phyloP scores from a whole-genome alignment of 2,797 vertebrate species.

The Spheniscus humboldti region DNA sequence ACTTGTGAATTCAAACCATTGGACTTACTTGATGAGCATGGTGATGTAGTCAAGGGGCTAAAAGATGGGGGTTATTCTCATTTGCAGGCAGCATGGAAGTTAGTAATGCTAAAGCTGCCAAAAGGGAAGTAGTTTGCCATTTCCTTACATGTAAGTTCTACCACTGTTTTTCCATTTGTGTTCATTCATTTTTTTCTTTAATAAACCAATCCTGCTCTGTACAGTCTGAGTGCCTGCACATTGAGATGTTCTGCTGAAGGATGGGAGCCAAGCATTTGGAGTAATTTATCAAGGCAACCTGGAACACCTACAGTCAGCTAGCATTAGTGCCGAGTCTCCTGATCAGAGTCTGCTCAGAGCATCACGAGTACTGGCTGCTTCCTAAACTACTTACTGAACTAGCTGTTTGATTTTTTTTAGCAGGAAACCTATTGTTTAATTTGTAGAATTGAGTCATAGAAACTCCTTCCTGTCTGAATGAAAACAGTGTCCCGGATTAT shows the following conservation, averaged over 20 bases:
- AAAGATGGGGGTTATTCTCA: background rate
- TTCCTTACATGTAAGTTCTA: background rate
- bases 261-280: background rate
- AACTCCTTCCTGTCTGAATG: constrained; percentile 3
- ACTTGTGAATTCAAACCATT: background rate
- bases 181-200: background rate
- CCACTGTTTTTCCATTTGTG: background rate
- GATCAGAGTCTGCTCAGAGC: background rate
- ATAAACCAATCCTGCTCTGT: background rate
- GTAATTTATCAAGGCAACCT: background rate
- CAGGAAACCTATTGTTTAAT: constrained; percentile 27
- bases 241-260: background rate
- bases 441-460: background rate
- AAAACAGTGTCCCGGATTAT: background rate
- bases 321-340: background rate
- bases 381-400: background rate
- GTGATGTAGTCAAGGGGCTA: background rate
- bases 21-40: background rate
- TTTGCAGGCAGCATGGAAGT: background rate
- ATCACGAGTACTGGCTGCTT: background rate
- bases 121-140: background rate
- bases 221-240: background rate
- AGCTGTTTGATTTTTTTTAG: background rate
- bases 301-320: background rate
- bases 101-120: background rate